These are phyloP conservation scores for Diabrotica virgifera DNA, from an alignment of 1,140 invertebrate species.

Conservation along the genomic window DNA sequence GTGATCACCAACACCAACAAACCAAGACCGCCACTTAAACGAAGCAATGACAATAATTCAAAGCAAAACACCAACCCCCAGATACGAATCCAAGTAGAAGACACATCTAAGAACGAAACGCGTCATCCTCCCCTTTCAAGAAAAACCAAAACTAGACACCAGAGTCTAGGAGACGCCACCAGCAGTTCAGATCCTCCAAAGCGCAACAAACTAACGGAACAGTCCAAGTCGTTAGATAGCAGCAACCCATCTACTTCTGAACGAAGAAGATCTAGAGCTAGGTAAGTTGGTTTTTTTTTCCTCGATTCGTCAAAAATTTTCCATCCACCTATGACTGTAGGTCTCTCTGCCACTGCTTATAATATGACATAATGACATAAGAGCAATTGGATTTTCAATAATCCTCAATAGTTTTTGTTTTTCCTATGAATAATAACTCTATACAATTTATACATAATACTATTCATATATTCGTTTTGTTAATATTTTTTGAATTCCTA, in stretches of 20 bases:
- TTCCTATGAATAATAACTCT: too few species aligned
- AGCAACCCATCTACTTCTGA: slow-evolving; percentile 32
- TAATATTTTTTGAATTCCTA: too few species aligned
- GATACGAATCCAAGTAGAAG: slow-evolving; percentile 47
- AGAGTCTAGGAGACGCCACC: slow-evolving; percentile 41
- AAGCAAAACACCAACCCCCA: slow-evolving; percentile 40
- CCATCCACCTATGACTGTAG: too few species aligned
- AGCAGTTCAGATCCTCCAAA: slow-evolving; percentile 20
- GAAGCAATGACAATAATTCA: slow-evolving; percentile 30
- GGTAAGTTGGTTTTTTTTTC: background rate
- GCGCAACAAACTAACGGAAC: slow-evolving; percentile 34
- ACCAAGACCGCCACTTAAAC: slow-evolving; percentile 5
- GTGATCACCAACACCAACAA: background rate
- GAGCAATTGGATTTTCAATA: too few species aligned
- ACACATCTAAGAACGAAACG: slow-evolving; percentile 29
- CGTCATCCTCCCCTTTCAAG: slow-evolving; percentile 25
- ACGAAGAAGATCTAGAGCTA: slow-evolving; percentile 20
- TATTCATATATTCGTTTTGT: too few species aligned
- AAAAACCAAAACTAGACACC: slow-evolving; percentile 37
- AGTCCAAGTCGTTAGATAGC: slow-evolving; percentile 37
- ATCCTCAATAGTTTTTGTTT: too few species aligned
- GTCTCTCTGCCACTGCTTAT: too few species aligned
- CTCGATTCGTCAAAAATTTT: too few species aligned
- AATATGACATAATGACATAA: too few species aligned
- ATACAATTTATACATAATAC: too few species aligned